Evolutionary conservation across 2,888 invertebrate genomes (phyloP).

Genomic region (Spicauda simplicius): DNA sequence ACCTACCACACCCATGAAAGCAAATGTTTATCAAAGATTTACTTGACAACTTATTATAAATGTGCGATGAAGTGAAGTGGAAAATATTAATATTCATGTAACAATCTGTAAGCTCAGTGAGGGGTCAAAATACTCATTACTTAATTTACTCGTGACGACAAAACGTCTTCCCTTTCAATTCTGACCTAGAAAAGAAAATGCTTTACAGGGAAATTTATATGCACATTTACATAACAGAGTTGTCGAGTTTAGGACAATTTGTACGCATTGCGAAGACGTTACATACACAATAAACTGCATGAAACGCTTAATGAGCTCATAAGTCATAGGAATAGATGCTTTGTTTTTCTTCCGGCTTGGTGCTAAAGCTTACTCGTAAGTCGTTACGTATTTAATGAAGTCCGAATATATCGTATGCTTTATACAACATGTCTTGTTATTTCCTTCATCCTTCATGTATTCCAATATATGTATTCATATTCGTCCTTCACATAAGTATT

Average conservation of each 20-base stretch:
- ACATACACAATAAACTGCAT: constrained; percentile 62
- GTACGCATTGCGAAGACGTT: constrained; percentile 62
- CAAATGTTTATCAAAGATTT: constrained; percentile 24
- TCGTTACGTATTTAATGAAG: constrained; percentile 15
- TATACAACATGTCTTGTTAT: background rate
- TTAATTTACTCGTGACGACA: constrained; percentile 46
- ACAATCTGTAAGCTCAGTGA: constrained; percentile 36
- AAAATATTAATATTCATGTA: constrained; percentile 37
- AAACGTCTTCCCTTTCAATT: constrained; percentile 51
- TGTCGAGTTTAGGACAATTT: constrained; percentile 63
- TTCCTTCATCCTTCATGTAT: background rate
- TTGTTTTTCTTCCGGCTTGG: constrained; percentile 53
- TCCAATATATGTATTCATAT: too few species aligned
- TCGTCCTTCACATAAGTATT: too few species aligned
- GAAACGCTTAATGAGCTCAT: constrained; percentile 65
- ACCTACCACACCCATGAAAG: constrained; percentile 2
- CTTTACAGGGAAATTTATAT: constrained; percentile 59
- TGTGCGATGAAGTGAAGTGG: constrained; percentile 31
- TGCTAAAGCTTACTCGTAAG: constrained; percentile 13
- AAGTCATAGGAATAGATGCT: constrained; percentile 56
- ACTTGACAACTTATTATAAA: constrained; percentile 29
- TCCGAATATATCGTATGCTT: background rate
- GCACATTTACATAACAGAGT: constrained; percentile 66
- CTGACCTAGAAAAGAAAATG: constrained; percentile 55
- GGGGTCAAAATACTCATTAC: constrained; percentile 51